Evolutionary conservation across 2,888 invertebrate species (phyloP), one percentile per base, ranked within the genome.

Genomic region (Cephus rjabovi): DNA sequence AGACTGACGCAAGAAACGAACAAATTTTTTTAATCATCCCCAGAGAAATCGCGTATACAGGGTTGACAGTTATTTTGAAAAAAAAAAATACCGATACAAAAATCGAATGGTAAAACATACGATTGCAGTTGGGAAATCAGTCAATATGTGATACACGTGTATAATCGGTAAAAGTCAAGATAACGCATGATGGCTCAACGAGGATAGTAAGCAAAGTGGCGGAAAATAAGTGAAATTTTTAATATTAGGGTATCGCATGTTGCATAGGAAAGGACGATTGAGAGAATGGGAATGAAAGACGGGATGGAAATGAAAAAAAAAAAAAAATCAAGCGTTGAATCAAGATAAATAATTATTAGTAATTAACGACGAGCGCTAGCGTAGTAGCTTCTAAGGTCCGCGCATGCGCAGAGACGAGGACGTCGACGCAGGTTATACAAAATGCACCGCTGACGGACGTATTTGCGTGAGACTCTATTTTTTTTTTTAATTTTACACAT

Each of bases 291-390:
- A 23, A 35, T 33, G 37, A 33, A 15, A 15, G 40, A 35, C 73
- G 12, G 4, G 30, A 71, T 37, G 69, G 76, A 75, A 75, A 77
- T 73, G 77, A 56, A 69, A 76, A 75, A 73, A 77, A 75, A 68
- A 12, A 75, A 77, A 75, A 68, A 12, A 69, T 76, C 75, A 78
- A 76, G 78, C 78, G 75, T 77, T 81, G 78, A 79, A 79, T 75
- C 77, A 78, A 79, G 74, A 76, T 77, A 77, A 80, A 73, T 82
- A 78, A 79, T 78, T 75, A 80, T 79, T 82, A 79, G 81, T 82
- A 80, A 78, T 81, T 76, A 81, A 80, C 79, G 77, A 74, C 74
- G 69, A 80, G 74, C 79, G 77, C 74, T 70, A 79, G 34, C 73
- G 37, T 78, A 79, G 73, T 79, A 82, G 82, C 81, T 80, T 79